These are phyloP conservation scores for Apodemia mormo DNA, from an alignment of 2,888 invertebrate genomes.

Conservation along the genomic window DNA sequence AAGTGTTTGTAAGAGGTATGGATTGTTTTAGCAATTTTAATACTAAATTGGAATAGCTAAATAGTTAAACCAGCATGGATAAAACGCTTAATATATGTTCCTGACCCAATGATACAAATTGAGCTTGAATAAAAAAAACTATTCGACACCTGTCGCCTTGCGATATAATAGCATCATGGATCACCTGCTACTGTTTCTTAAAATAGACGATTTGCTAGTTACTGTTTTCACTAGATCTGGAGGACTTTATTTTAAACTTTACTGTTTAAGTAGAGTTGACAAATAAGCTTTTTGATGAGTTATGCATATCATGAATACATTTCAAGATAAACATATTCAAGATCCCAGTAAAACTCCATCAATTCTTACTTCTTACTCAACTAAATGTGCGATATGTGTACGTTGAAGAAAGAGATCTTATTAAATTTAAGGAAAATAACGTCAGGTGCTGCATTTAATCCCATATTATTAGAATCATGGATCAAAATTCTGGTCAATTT, in stretches of 20 bases:
- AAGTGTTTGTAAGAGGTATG: background rate
- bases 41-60: background rate
- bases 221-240: slow-evolving; percentile 3
- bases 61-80: background rate
- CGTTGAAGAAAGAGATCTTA: too few relatives aligned
- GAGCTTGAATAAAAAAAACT: slow-evolving; percentile 3
- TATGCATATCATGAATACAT: background rate
- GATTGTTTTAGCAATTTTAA: background rate
- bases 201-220: slow-evolving; percentile 24
- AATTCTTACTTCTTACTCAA: too few relatives aligned
- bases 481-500: too few relatives aligned
- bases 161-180: slow-evolving; percentile 24
- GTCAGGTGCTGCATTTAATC: too few relatives aligned
- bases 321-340: background rate
- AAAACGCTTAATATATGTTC: background rate
- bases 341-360: background rate
- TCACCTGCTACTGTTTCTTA: slow-evolving; percentile 25
- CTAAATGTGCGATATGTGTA: too few relatives aligned
- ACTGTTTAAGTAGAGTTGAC: background rate
- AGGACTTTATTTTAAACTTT: background rate
- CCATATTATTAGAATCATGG: too few relatives aligned
- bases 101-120: slow-evolving; percentile 13
- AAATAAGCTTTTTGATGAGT: background rate
- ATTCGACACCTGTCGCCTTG: slow-evolving; percentile 23
- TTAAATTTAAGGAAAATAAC: too few relatives aligned